Conservation (phyloP, 2,113 vertebrate genomes). For the Platichthys stellatus region DNA sequence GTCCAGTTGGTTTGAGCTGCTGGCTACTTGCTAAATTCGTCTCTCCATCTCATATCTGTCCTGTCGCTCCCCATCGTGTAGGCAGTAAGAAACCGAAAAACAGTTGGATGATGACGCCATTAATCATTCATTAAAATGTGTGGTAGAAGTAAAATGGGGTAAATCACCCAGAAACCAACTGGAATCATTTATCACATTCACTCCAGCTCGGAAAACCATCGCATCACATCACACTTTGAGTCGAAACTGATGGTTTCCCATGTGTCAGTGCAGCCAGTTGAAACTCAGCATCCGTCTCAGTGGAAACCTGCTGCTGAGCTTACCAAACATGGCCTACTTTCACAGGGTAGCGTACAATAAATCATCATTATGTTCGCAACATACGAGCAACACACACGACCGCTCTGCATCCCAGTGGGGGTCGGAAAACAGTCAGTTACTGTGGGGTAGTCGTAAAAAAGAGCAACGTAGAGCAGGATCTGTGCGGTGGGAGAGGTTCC, state of each 20-base stretch:
- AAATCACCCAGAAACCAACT: too few relatives aligned
- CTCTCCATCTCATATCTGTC: neutral
- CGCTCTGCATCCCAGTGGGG: conserved; percentile 11
- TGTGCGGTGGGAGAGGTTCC: neutral
- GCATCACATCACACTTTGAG: neutral
- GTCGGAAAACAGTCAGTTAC: neutral
- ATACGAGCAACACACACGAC: conserved; percentile 1
- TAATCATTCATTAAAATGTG: neutral
- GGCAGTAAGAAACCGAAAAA: neutral
- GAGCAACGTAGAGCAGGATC: neutral
- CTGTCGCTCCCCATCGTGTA: neutral
- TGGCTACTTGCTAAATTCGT: neutral
- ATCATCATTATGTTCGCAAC: conserved; percentile 28
- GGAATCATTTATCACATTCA: too few relatives aligned
- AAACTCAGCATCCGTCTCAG: neutral
- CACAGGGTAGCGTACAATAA: conserved; percentile 5
- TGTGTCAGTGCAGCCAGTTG: neutral
- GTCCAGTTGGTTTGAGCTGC: neutral
- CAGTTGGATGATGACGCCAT: neutral
- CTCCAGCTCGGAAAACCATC: neutral
- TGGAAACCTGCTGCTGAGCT: conserved; percentile 24
- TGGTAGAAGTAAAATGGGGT: too few relatives aligned
- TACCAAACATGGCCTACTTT: conserved; percentile 45
- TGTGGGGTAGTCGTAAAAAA: neutral
- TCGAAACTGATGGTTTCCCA: neutral